Percentiles rank a stretch among this genome's conserved stretches.
These are phyloP conservation scores for Temnothorax curvispinosus DNA, from an alignment of 1,140 invertebrate genomes.

Conservation along the genomic window DNA sequence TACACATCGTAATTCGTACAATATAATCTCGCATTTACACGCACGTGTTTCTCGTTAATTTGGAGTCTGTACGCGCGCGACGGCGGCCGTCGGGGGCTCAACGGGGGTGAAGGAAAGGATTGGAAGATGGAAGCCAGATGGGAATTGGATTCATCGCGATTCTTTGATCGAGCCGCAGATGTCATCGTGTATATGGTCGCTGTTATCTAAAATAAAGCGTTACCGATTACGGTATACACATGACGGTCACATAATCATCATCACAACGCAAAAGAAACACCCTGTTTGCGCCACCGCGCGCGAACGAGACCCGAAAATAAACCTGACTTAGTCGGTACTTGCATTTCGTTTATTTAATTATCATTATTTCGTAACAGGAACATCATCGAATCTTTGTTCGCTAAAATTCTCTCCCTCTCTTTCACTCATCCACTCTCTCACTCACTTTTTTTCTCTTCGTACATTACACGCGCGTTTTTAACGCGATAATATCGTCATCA, in stretches of 20 bases:
- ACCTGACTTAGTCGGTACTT: constrained; percentile 82
- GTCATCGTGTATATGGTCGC: neutral
- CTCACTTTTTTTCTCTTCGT: neutral
- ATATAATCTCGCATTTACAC: constrained; percentile 73
- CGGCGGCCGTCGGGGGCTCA: neutral
- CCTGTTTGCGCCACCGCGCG: constrained; percentile 15
- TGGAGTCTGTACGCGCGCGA: constrained; percentile 55
- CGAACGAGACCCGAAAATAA: constrained; percentile 74
- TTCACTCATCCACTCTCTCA: neutral
- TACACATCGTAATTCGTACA: constrained; percentile 78
- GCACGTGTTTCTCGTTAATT: constrained; percentile 71
- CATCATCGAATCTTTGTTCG: constrained; percentile 85
- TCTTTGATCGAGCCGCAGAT: neutral
- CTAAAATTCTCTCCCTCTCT: constrained; percentile 61
- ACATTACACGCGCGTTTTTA: constrained; percentile 18
- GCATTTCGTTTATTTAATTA: constrained; percentile 79
- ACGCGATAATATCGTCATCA: constrained; percentile 70
- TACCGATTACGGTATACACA: neutral
- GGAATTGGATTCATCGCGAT: neutral
- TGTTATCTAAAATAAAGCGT: neutral
- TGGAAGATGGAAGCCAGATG: neutral
- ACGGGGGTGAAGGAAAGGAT: constrained; percentile 9
- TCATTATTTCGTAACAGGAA: constrained; percentile 84
- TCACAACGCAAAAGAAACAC: neutral
- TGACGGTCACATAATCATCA: neutral